Base-by-base conservation (phyloP, 2,113 vertebrate genomes). In the Myanophis thanlyinensis region DNA sequence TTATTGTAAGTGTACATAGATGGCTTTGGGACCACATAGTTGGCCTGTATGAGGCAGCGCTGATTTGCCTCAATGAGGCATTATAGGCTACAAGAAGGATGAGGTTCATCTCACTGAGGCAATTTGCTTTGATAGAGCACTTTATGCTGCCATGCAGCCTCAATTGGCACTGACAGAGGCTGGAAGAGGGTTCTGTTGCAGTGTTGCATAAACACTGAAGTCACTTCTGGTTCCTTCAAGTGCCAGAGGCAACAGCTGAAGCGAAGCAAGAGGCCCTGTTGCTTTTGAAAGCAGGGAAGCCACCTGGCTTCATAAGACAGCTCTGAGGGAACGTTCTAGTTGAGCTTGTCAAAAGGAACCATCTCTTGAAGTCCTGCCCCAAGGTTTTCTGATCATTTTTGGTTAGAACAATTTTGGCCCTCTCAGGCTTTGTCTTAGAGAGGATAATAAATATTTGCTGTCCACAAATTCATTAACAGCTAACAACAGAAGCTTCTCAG, bases 1-100 rank as follows among this genome's bases (percentile, higher is more conserved):
- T 95, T 92, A 94, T 95, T 96, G 93, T 89, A 23, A 90, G 49
- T 88, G 93, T 95, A 0, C 93, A 91, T 94, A 93, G 18, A 0
- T 89, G 94, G 89, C 92, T 93, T 91, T 84, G 89, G 93, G 94
- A 96, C 90, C 2, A 30, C 92, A 91, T 80, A 94, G 89, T 93
- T 95, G 95, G 35, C 35, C 73, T 80, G 73, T 23, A 7, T 44
- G 73, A 80, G 35, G 18, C 73, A 20, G 18, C 7, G 0, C 35
- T 80, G 73, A 80, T 80, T 80, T 80, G 18, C 73, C 73, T 80
- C 35, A 80, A 80, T 22, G 73, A 80, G 2, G 73, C 73, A 80
- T 44, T 80, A 80, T 44, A 80, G 18, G 35, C 73, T 22, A 22
- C 35, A 44, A 20, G 22, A 80, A 80, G 35, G 73, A 22, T 22